Percentiles rank a stretch among this genome's conserved stretches.
These are phyloP conservation scores for Vandiemenella viatica DNA, from an alignment of 2,888 invertebrate species.

Conservation along the genomic window DNA sequence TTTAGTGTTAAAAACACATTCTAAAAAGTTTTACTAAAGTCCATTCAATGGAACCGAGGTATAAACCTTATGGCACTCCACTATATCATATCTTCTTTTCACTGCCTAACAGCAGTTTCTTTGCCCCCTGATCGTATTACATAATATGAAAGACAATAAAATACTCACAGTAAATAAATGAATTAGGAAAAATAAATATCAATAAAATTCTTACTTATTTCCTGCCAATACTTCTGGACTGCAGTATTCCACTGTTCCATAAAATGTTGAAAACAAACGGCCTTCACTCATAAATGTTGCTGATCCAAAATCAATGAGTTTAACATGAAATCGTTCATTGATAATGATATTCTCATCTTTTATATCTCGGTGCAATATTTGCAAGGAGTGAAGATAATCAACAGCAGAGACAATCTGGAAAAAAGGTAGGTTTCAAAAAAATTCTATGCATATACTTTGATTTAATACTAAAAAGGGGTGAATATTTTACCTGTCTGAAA, in stretches of 20 bases:
- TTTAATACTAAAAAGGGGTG: background rate
- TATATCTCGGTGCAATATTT: slow-evolving; percentile 56
- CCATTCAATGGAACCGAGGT: too few relatives aligned
- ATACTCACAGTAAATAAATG: slow-evolving; percentile 4
- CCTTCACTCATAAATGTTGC: slow-evolving; percentile 50
- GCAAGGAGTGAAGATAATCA: slow-evolving; percentile 46
- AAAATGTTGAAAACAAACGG: slow-evolving; percentile 53
- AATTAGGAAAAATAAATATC: background rate
- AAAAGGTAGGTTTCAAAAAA: too few relatives aligned
- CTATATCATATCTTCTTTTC: too few relatives aligned
- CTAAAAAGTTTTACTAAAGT: too few relatives aligned
- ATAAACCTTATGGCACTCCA: too few relatives aligned
- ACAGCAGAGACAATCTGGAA: slow-evolving; percentile 52
- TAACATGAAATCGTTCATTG: slow-evolving; percentile 52
- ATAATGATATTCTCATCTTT: slow-evolving; percentile 65
- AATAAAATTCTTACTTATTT: slow-evolving; percentile 36
- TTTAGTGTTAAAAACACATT: too few relatives aligned
- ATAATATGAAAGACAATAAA: background rate
- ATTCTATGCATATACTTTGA: background rate
- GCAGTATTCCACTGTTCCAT: slow-evolving; percentile 61
- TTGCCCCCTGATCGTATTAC: background rate
- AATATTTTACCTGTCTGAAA: slow-evolving; percentile 44
- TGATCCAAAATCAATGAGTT: slow-evolving; percentile 63
- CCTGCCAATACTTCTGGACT: slow-evolving; percentile 58
- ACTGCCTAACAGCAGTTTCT: too few relatives aligned